Evolutionary conservation across 2,113 vertebrate species (phyloP).

Genomic region (Cebidichthys violaceus): DNA sequence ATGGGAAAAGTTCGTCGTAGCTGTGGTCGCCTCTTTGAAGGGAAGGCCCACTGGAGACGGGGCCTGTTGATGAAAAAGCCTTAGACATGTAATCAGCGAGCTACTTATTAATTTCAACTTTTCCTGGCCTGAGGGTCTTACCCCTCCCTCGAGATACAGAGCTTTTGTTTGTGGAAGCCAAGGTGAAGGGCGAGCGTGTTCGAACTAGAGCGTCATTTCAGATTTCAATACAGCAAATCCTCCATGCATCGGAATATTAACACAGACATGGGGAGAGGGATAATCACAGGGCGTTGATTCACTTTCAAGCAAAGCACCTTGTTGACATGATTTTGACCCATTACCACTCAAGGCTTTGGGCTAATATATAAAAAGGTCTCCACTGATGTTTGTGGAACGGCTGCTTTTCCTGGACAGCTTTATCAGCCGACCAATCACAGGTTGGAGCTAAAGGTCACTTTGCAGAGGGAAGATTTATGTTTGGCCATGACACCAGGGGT

Average conservation of each 20-base stretch:
- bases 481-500: constrained; percentile 34
- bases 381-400: constrained; percentile 19
- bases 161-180: constrained; percentile 63
- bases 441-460: constrained; percentile 45
- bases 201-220: constrained; percentile 59
- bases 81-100: constrained; percentile 70
- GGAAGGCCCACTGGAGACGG: constrained; percentile 47
- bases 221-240: constrained; percentile 34
- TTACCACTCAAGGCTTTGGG: not conserved
- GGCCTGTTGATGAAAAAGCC: constrained; percentile 63
- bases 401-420: constrained; percentile 17
- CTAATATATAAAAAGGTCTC: not conserved
- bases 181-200: constrained; percentile 57
- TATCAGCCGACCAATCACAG: constrained; percentile 41
- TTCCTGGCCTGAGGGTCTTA: constrained; percentile 56
- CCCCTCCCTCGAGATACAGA: constrained; percentile 48
- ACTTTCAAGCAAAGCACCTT: constrained; percentile 36
- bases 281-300: constrained; percentile 45
- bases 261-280: constrained; percentile 10
- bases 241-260: constrained; percentile 20
- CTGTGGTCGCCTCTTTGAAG: constrained; percentile 58
- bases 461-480: constrained; percentile 58
- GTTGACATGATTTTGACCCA: constrained; percentile 8
- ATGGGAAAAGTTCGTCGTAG: constrained; percentile 46
- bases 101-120: constrained; percentile 74